phyloP scores from a whole-genome alignment of 1,140 invertebrate species.

The Anagrus nilaparvatae region DNA sequence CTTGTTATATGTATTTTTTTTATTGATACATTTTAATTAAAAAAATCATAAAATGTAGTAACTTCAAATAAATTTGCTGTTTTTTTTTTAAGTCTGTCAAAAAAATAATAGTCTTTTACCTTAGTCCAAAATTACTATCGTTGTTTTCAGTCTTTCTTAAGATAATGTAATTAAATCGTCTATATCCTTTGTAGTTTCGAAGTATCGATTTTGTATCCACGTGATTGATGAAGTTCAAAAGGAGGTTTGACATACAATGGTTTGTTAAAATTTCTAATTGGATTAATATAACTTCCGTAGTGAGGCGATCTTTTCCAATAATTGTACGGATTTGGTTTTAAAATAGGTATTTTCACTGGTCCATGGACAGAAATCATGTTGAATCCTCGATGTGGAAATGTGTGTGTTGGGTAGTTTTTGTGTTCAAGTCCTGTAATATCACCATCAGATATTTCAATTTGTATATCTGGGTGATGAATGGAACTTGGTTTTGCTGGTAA shows the following conservation, averaged over 20 bases:
- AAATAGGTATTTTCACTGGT: slow-evolving; percentile 6
- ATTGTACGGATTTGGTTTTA: slow-evolving; percentile 14
- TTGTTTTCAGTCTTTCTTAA: too few relatives aligned
- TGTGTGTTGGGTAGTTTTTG: neutral
- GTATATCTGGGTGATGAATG: slow-evolving; percentile 2
- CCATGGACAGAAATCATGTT: slow-evolving; percentile 2
- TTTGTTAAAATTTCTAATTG: too few relatives aligned
- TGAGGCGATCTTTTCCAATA: too few relatives aligned
- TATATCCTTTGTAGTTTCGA: slow-evolving; percentile 15
- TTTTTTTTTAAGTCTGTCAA: too few relatives aligned
- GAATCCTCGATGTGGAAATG: neutral
- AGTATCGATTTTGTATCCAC: slow-evolving; percentile 9
- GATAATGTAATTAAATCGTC: too few relatives aligned
- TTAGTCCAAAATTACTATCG: slow-evolving; percentile 6
- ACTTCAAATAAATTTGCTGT: too few relatives aligned
- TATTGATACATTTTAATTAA: too few relatives aligned
- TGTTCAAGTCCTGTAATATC: slow-evolving; percentile 8
- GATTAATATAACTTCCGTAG: too few relatives aligned
- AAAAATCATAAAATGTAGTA: too few relatives aligned
- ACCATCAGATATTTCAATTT: slow-evolving; percentile 5
- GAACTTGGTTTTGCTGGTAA: neutral
- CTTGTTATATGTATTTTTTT: too few relatives aligned
- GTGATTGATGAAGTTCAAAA: slow-evolving; percentile 12
- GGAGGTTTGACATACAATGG: too few relatives aligned
- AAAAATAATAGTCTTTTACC: slow-evolving; percentile 6